These are phyloP conservation scores for Galeruca laticollis DNA, from an alignment of 2,888 invertebrate genomes.

Conservation along the genomic window DNA sequence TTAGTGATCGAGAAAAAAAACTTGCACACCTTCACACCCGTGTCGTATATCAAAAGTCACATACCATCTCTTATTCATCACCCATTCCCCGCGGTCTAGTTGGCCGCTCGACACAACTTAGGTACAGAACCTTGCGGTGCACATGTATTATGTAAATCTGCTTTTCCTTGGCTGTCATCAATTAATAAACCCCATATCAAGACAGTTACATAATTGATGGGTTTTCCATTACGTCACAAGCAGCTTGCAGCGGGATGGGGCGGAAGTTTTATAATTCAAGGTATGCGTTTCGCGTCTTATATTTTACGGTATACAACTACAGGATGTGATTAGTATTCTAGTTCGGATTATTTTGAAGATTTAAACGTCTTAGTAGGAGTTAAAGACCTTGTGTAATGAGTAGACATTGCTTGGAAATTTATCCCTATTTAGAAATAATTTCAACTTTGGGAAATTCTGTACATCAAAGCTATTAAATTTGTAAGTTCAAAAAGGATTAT, in stretches of 20 bases:
- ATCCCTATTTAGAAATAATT: too few species aligned
- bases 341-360: constrained; percentile 44
- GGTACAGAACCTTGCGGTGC: constrained; percentile 45
- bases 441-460: too few species aligned
- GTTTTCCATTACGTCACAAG: constrained; percentile 61
- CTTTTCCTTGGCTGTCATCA: constrained; percentile 66
- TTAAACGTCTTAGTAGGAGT: constrained; percentile 22
- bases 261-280: constrained; percentile 37
- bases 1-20: neutral
- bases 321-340: constrained; percentile 36
- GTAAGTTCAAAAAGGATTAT: too few species aligned
- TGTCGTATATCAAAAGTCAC: constrained; percentile 32
- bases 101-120: constrained; percentile 52
- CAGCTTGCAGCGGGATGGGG: constrained; percentile 34
- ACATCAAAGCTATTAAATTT: too few species aligned
- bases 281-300: constrained; percentile 14
- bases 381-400: too few species aligned
- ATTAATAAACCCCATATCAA: constrained; percentile 69
- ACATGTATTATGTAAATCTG: constrained; percentile 65
- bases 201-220: constrained; percentile 66
- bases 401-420: too few species aligned
- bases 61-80: constrained; percentile 40
- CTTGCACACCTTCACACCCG: neutral
- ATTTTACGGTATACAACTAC: constrained; percentile 19
- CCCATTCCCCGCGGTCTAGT: constrained; percentile 57